phyloP scores from a whole-genome alignment of 2,797 vertebrate genomes.

The Steatocranus sp. region DNA sequence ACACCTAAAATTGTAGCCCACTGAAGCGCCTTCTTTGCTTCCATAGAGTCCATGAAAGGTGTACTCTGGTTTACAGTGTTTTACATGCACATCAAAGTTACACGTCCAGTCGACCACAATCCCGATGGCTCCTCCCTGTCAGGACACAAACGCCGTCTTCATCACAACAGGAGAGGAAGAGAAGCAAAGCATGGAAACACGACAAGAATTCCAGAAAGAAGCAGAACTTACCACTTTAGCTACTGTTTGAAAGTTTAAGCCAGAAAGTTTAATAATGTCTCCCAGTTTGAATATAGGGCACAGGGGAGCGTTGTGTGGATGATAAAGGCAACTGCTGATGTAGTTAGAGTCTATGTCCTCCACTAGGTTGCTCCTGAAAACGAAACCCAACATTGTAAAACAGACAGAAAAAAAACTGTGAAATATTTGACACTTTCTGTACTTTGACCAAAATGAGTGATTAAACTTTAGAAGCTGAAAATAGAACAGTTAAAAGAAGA shows the following conservation, averaged over 20 bases:
- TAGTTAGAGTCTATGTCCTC: slow-evolving; percentile 76
- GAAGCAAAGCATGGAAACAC: neutral
- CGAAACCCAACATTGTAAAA: neutral
- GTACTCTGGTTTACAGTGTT: slow-evolving; percentile 84
- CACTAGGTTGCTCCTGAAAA: slow-evolving; percentile 87
- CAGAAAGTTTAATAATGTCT: slow-evolving; percentile 82
- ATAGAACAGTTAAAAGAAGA: neutral
- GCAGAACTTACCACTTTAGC: slow-evolving; percentile 78
- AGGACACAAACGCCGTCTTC: neutral
- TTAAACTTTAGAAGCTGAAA: neutral
- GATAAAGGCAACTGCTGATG: slow-evolving; percentile 77
- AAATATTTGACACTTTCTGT: neutral
- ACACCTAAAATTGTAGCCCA: slow-evolving; percentile 96
- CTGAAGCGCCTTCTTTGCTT: slow-evolving; percentile 71
- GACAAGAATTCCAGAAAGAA: neutral
- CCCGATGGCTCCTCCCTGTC: slow-evolving; percentile 88
- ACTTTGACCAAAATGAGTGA: neutral
- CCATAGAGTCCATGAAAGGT: slow-evolving; percentile 87
- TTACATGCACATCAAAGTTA: slow-evolving; percentile 81
- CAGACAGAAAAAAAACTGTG: neutral
- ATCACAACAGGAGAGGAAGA: neutral
- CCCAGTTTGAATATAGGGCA: slow-evolving; percentile 91
- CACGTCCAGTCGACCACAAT: slow-evolving; percentile 93
- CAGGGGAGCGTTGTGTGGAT: slow-evolving; percentile 72
- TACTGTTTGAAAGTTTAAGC: slow-evolving; percentile 81